Evolutionary conservation across 1,140 invertebrate species (phyloP), one percentile per base, ranked within the genome.

Genomic region (Psix sp.): DNA sequence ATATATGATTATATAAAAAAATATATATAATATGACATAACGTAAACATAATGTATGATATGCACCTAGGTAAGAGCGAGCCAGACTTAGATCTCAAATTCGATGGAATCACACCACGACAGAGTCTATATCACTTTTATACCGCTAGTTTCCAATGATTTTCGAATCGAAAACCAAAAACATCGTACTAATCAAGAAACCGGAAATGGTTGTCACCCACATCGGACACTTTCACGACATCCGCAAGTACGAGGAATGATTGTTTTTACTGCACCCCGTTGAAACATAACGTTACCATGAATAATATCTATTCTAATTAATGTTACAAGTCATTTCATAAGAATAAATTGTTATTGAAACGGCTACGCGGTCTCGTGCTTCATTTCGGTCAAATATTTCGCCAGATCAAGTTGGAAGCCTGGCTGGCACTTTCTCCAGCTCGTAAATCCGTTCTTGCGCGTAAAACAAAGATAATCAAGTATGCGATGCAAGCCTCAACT

Each of bases 321-420:
- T 45, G 67, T 71, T 71, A 71, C 42, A 38, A 59, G 33, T 59
- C 59, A 56, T 29, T n/a, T 5, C 29, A 57, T 57, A 65, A 52
- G 20, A 20, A 39, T 59, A 52, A 54, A 65, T 65, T 59, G 68
- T 72, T 72, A 72, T 72, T 72, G 68, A 72, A 72, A 40, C 52
- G 68, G 35, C 59, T 65, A 52, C 60, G 35, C 39, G 68, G 68
- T 65, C 68, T 72, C 59, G 68, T 65, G 68, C 68, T 52, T 45
- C 52, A 59, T 52, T 63, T 63, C 39, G 42, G 7, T 6, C 20
- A 36, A 35, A 51, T 38, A 10, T 29, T 31, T 18, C 18, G 38
- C 31, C 33, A 40, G 35, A 11, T 36, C 11, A 31, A 24, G 18
- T 5, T 13, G 20, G n/a, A 48, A 48, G 2, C n/a, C 26, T n/a